Evolutionary conservation across 2,797 vertebrate species (phyloP).

Genomic region (Epinephelus coioides): DNA sequence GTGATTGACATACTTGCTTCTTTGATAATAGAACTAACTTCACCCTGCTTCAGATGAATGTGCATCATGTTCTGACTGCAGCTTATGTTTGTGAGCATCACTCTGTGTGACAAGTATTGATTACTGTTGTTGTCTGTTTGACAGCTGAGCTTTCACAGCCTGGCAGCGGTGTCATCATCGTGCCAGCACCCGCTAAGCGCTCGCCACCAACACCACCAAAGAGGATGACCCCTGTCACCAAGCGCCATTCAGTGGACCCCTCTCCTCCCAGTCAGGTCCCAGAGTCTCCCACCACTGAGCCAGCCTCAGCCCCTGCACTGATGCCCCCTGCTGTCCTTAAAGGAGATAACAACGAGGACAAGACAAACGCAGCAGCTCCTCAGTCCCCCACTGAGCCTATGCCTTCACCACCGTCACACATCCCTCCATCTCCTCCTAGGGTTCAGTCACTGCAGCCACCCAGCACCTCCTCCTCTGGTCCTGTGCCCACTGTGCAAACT

Average conservation of each 20-base stretch:
- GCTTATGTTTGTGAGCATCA: background rate
- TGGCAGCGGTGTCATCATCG: slow-evolving; percentile 72
- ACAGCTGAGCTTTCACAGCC: slow-evolving; percentile 89
- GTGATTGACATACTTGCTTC: background rate
- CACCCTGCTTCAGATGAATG: slow-evolving; percentile 5
- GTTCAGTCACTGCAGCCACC: slow-evolving; percentile 55
- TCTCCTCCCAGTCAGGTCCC: slow-evolving; percentile 58
- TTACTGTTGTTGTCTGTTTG: background rate
- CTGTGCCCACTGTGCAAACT: slow-evolving; percentile 28
- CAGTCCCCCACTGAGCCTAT: background rate
- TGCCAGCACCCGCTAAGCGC: slow-evolving; percentile 82
- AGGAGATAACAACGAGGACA: slow-evolving; percentile 54
- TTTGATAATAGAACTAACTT: slow-evolving; percentile 51
- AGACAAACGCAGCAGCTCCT: slow-evolving; percentile 2
- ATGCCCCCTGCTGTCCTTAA: slow-evolving; percentile 41
- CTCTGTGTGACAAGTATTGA: background rate
- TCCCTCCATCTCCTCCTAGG: slow-evolving; percentile 77
- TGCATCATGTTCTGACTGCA: background rate
- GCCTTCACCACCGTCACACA: slow-evolving; percentile 62
- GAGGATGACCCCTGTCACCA: slow-evolving; percentile 86
- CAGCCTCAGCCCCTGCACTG: background rate
- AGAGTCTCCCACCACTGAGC: slow-evolving; percentile 37
- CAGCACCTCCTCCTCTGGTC: slow-evolving; percentile 54
- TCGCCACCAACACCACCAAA: slow-evolving; percentile 93
- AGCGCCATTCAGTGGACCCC: slow-evolving; percentile 75